These are phyloP conservation scores for Tanypteryx hageni DNA, from an alignment of 2,888 invertebrate genomes.

Conservation along the genomic window DNA sequence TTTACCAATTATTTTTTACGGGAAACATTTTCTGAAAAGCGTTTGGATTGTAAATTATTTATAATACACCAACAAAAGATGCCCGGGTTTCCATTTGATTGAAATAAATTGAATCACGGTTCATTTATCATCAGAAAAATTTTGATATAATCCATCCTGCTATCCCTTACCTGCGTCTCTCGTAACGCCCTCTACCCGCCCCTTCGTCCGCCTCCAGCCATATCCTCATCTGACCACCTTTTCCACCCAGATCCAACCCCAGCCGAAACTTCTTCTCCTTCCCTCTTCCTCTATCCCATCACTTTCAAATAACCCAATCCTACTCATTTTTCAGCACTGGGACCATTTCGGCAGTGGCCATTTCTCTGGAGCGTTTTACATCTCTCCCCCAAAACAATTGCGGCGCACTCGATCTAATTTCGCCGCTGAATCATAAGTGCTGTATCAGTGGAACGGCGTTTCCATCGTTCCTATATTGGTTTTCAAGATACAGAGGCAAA, in stretches of 20 bases:
- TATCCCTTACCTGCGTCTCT: not conserved
- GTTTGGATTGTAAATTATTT: not conserved
- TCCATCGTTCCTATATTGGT: too few species aligned
- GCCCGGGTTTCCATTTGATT: not conserved
- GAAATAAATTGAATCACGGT: conserved; percentile 6
- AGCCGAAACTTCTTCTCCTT: not conserved
- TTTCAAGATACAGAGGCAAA: too few species aligned
- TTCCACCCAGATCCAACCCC: too few species aligned
- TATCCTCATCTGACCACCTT: too few species aligned
- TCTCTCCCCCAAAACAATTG: not conserved
- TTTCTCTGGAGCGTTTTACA: not conserved
- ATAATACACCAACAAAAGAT: not conserved
- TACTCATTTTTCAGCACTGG: not conserved
- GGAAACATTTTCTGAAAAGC: too few species aligned
- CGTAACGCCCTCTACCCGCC: not conserved
- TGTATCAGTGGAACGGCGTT: not conserved
- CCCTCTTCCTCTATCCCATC: not conserved
- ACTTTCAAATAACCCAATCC: not conserved
- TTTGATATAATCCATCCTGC: not conserved
- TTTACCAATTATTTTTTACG: too few species aligned
- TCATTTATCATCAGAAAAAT: conserved; percentile 1
- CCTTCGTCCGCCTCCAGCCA: too few species aligned
- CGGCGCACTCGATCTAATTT: not conserved
- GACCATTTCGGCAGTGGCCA: not conserved
- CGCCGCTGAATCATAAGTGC: not conserved